Base-by-base conservation (phyloP, 2,113 vertebrate species). In the Isichthys henryi region DNA sequence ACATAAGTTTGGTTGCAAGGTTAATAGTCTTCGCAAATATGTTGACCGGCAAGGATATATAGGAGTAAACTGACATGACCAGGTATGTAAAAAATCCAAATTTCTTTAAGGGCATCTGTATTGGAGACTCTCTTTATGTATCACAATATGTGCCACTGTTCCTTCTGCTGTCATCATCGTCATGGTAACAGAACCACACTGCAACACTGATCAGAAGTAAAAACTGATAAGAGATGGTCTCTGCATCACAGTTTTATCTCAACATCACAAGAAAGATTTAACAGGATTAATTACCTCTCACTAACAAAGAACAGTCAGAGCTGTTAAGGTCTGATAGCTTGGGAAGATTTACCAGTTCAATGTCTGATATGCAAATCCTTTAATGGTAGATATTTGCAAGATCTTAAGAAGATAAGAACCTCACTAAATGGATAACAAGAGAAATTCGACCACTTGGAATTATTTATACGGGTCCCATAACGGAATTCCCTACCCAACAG, bases 281-380 rank as follows among this genome's bases (percentile, higher is more conserved):
- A 93, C 88, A 84, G 90, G 92, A 89, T 92, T 91, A 90, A 92
- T 93, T 93, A 93, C 91, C 90, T 89, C 90, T 91, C 91, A 86
- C 90, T 90, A 91, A 92, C 56, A 91, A 90, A 70, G 90, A 92
- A 88, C 91, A 92, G 91, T 88, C 87, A 89, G 89, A 89, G 88
- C 90, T 90, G 86, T 89, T 88, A 88, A 92, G 88, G 77, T 89
- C 88, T 19, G 46, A 89, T 88, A 89, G 70, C 53, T 88, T 53
- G 88, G 52, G 91, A 87, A 88, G 91, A 90, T 90, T 91, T 52
- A 58, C 43, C 83, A 91, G 90, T 87, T 85, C 70, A 4, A 1
- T 74, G 8, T 88, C 77, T 91, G 93, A 93, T 93, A 92, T 92
- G 92, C 89, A 93, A 92, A 93, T 92, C 92, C 90, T 56, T 89